A percentile compares a stretch with the other conserved stretches of the same genome.
phyloP scores from a whole-genome alignment of 2,888 invertebrate genomes.

The Trissolcus brochymenae region DNA sequence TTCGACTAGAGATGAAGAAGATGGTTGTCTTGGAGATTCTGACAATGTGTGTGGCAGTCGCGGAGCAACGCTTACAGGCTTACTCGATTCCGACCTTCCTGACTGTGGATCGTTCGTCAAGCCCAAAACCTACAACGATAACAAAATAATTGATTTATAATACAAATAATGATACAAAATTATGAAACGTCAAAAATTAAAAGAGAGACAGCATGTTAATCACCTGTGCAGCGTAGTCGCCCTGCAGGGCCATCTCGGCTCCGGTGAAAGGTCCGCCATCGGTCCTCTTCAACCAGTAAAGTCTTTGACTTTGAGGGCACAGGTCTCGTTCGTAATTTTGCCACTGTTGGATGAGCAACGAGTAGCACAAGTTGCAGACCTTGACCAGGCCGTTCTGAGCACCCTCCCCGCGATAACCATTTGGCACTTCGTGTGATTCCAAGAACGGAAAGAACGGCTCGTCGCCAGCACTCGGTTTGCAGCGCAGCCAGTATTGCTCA shows the following conservation, averaged over 20 bases:
- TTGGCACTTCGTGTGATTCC: constrained; percentile 91
- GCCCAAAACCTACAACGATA: constrained; percentile 81
- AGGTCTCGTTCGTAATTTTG: constrained; percentile 90
- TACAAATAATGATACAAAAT: too few relatives aligned
- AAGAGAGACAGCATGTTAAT: background rate
- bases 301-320: constrained; percentile 89
- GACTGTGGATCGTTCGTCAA: constrained; percentile 80
- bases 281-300: constrained; percentile 94
- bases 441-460: constrained; percentile 95
- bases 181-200: too few relatives aligned
- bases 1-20: constrained; percentile 67
- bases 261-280: constrained; percentile 94
- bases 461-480: constrained; percentile 83
- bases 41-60: constrained; percentile 70
- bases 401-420: constrained; percentile 81
- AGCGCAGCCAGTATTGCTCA: constrained; percentile 80
- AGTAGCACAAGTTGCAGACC: constrained; percentile 91
- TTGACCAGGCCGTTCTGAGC: constrained; percentile 78
- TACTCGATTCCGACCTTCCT: constrained; percentile 39
- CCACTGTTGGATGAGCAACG: constrained; percentile 93
- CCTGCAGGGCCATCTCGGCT: constrained; percentile 92
- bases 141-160: background rate
- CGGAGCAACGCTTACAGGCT: constrained; percentile 70
- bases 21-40: constrained; percentile 70
- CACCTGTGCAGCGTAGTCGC: constrained; percentile 94